phyloP scores from a whole-genome alignment of 1,140 invertebrate genomes.

The Lamellibrachia luymesi region DNA sequence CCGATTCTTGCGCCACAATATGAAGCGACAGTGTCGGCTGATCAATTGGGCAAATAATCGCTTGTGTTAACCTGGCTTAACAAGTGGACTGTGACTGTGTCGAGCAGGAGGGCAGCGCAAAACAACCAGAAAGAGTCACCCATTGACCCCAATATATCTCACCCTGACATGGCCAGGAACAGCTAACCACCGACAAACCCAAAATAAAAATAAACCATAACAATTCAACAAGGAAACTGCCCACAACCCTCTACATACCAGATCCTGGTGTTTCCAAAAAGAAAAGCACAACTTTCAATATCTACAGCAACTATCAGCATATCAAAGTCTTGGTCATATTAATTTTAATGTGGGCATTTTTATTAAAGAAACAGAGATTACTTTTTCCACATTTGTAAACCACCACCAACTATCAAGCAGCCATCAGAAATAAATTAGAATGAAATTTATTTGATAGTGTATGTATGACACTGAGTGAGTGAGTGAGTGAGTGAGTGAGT shows the following conservation, averaged over 20 bases:
- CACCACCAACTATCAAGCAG: too few relatives aligned
- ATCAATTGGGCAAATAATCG: too few relatives aligned
- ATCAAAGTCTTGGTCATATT: neutral
- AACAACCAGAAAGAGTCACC: neutral
- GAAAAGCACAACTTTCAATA: neutral
- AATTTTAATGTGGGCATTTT: neutral
- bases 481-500: too few relatives aligned
- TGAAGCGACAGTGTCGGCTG: too few relatives aligned
- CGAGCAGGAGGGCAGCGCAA: neutral
- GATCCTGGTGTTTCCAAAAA: neutral
- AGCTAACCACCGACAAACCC: neutral
- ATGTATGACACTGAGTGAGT: neutral
- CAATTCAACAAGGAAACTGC: too few relatives aligned
- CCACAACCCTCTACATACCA: neutral
- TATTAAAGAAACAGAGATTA: too few relatives aligned
- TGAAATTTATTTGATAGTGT: too few relatives aligned
- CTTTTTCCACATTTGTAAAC: too few relatives aligned
- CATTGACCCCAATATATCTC: neutral
- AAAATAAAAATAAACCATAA: neutral
- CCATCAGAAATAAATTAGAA: too few relatives aligned
- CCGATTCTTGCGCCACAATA: too few relatives aligned
- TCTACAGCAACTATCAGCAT: neutral
- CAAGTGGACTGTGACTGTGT: neutral
- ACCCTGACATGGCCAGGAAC: neutral
- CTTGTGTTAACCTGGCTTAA: neutral